Evolutionary conservation across 2,888 invertebrate species (phyloP), one percentile per base, ranked within the genome.

Genomic region (Therioaphis trifolii): DNA sequence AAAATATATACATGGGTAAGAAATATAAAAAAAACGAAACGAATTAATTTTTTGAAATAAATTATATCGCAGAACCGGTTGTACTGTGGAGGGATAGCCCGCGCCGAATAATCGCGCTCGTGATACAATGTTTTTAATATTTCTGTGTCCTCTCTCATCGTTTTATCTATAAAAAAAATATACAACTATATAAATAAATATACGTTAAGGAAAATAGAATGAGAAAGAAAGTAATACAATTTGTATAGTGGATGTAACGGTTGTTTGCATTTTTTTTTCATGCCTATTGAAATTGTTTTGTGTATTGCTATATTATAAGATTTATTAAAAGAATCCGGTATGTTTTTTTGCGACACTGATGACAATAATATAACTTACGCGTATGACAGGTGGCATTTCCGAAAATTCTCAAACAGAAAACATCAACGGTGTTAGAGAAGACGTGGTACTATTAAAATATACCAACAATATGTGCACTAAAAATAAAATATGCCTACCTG

Each of bases 1-100:
- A 35, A 40, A 24, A 49, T 55, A 35, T 74, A 63, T 27, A 69
- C 52, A 69, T 43, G 68, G 68, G 18, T 66, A 66, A 40, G 35
- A 40, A 66, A 29, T 63, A 75, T 61, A 58, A 68, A 68, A 46
- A 69, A 79, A 79, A 68, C 78, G 68, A 79, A 79, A 79, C 55
- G 78, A 79, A 79, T 79, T 79, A 79, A 79, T 79, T 79, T 79
- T 79, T 79, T 4, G 68, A 79, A 79, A 79, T 79, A 79, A 79
- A 79, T 79, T 79, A 79, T 79, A 79, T 79, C 78, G 68, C 68
- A 79, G 40, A 79, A 79, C 78, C 78, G 78, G 78, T 79, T 79
- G 78, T 68, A 21, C 11, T 27, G n/a, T 18, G 55, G 74, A 7
- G 15, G 2, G 21, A 15, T 21, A 61, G 43, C 27, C 43, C 76